Evolutionary conservation across 2,888 invertebrate species (phyloP), one percentile per base, ranked within the genome.

Genomic region (Ectemnius continuus): DNA sequence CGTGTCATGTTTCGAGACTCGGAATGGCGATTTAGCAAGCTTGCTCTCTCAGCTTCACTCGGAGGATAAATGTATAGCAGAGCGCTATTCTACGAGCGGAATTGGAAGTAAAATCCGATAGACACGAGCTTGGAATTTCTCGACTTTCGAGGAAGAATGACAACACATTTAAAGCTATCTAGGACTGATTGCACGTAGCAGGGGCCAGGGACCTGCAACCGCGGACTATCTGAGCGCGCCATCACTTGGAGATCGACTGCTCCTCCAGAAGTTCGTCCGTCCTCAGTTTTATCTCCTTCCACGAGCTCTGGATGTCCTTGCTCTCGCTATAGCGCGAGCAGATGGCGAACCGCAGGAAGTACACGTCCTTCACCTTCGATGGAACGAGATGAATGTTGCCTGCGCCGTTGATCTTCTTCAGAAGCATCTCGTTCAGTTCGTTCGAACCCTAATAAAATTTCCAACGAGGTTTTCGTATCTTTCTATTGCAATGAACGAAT

Each of bases 301-400:
- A 98, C 0, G 98, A 96, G 82, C 94, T 93, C 52, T 95, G 93
- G 84, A 99, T 96, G 86, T 99, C 98, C 71, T 94, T 93, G 26
- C 94, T 93, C 87, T 96, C 95, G 2, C 96, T 95, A 86, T 93
- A 95, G 70, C 97, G 94, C 0, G 98, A 97, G 89, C 98, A 99
- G 76, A 99, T 93, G 0, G 97, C 97, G 91, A 99, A 93, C 73
- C 99, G 93, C 61, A 99, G 92, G 92, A 98, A 98, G 90, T 95
- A 98, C 0, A 92, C 93, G 76, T 95, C 97, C 59, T 94, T 93
- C 72, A 98, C 95, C 91, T 96, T 96, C 0, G 98, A 96, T 0
- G 99, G 98, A 16, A 98, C 98, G 87, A 99, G 92, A 89, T 98
- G 98, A 79, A 99, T 97, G 82, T 96, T 94, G 4, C 98, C 97